phyloP scores from a whole-genome alignment of 2,113 vertebrate genomes.

The Platycercus adscitus region DNA sequence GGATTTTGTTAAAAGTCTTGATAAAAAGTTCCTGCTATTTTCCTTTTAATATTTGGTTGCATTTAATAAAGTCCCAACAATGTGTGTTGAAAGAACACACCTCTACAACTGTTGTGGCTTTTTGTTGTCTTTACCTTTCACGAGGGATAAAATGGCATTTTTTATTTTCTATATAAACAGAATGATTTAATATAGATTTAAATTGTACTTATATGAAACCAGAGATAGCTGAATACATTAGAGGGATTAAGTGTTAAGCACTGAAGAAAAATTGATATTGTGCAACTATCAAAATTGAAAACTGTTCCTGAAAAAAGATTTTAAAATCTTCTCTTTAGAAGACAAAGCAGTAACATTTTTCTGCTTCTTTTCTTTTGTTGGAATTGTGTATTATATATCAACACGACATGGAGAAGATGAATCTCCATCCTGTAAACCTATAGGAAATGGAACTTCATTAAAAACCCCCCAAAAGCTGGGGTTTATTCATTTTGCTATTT shows the following conservation, averaged over 20 bases:
- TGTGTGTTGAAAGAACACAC: not conserved
- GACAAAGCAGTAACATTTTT: not conserved
- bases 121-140: not conserved
- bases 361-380: not conserved
- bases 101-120: not conserved
- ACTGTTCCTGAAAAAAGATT: not conserved
- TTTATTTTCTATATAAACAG: not conserved
- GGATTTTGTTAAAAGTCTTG: slow-evolving; percentile 31
- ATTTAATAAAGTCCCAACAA: slow-evolving; percentile 8
- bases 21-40: slow-evolving; percentile 16
- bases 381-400: not conserved
- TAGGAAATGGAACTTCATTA: not conserved
- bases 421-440: not conserved
- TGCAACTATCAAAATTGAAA: not conserved
- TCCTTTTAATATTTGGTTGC: not conserved
- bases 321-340: not conserved
- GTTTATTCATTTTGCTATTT: not conserved
- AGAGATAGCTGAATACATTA: not conserved
- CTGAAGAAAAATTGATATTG: not conserved
- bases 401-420: not conserved
- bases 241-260: not conserved
- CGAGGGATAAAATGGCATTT: not conserved
- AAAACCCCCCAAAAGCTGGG: not conserved
- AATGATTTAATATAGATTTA: slow-evolving; percentile 1
- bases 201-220: not conserved